Base-by-base conservation (phyloP, 2,113 vertebrate genomes). In the Clinocottus analis region DNA sequence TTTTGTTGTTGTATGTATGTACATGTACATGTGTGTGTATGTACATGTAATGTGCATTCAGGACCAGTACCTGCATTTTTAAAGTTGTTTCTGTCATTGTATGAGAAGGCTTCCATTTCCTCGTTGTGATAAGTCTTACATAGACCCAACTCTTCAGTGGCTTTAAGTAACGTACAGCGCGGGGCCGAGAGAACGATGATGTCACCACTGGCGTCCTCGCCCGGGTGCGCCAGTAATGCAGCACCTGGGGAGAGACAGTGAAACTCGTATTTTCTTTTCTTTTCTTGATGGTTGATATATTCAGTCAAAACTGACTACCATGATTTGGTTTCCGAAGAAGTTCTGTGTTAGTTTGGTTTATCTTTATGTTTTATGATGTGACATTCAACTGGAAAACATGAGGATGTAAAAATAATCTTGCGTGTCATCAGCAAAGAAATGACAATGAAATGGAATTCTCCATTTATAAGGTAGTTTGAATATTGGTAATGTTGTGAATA, bases 131-230 rank as follows among this genome's bases (percentile, higher is more conserved):
- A 94, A 0, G 49, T 78, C 77, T 93, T 95, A 67, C 94, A 95
- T 4, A 96, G 89, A 0, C 95, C 95, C 71, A 95, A 71, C 53
- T 94, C 91, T 64, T 96, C 95, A 0, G 94, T 83, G 60, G 93
- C 90, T 58, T 53, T 87, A 0, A 95, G 91, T 12, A 96, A 87
- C 0, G 93, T 94, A 49, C 95, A 95, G 37, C 91, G 91, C 2
- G 95, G 93, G 9, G 95, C 95, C 0, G 95, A 93, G 27, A 96
- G 82, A 56, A 95, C 75, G 10, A 96, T 93, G 77, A 95, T 86
- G 82, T 95, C 88, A 21, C 94, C 92, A 6, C 66, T 83, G 70
- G 92, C 90, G 7, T 96, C 95, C 59, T 95, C 95, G 0, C 95
- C 95, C 0, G 95, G 94, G 53, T 95, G 95, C 55, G 93, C 94